Evolutionary conservation across 2,797 vertebrate species (phyloP).

Genomic region (Chaetodon trifasciatus): DNA sequence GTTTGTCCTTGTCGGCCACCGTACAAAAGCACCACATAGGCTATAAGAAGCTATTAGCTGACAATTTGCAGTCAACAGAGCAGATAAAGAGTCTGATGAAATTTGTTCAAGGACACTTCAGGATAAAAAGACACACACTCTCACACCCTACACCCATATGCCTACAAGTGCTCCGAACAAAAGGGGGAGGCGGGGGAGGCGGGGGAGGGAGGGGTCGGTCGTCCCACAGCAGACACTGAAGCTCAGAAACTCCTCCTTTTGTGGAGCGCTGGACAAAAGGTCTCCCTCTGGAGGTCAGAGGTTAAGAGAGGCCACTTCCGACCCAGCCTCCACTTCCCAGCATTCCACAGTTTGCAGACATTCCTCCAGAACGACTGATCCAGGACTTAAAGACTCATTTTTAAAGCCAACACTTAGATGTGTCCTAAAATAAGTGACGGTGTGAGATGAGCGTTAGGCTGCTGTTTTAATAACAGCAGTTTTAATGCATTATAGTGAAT

Average conservation of each 20-base stretch:
- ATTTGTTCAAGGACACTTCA: slow-evolving; percentile 6
- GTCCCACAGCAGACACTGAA: background rate
- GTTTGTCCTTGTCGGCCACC: no score
- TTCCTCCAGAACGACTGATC: slow-evolving; percentile 47
- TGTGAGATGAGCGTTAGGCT: background rate
- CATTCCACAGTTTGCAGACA: slow-evolving; percentile 55
- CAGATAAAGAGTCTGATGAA: slow-evolving; percentile 2
- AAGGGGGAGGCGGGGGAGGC: background rate
- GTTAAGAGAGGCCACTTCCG: slow-evolving; percentile 67
- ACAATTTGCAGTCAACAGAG: background rate
- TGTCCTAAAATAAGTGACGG: background rate
- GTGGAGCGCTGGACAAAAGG: slow-evolving; percentile 52
- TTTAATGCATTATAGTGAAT: slow-evolving; percentile 2
- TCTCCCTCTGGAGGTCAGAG: slow-evolving; percentile 63
- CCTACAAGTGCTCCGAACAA: slow-evolving; percentile 25
- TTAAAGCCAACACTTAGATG: background rate
- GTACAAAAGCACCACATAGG: background rate
- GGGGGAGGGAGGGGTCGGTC: background rate
- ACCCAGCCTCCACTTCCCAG: slow-evolving; percentile 5
- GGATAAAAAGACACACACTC: slow-evolving; percentile 1
- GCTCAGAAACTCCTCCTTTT: slow-evolving; percentile 34
- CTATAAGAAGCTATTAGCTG: background rate
- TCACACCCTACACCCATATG: slow-evolving; percentile 22
- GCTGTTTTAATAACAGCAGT: no score
- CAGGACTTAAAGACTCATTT: background rate